A percentile compares a stretch with the other conserved stretches of the same genome.
Conservation (phyloP, 2,888 invertebrate genomes). For the Cantharis rufa region DNA sequence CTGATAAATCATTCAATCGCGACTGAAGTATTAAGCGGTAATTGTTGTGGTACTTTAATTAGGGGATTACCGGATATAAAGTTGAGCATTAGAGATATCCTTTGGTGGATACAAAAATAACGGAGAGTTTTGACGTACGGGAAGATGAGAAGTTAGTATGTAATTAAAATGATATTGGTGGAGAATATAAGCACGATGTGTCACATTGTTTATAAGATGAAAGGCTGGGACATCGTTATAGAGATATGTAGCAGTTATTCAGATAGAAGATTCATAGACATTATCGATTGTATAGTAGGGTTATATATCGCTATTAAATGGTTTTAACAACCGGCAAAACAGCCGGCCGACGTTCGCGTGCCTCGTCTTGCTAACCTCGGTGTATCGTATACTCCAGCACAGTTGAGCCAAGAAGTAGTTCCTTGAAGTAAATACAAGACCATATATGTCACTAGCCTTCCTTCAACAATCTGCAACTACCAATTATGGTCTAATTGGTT, state of each 20-base stretch:
- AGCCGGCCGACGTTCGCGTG: constrained; percentile 26
- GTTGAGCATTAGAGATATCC: neutral
- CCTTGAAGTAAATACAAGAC: constrained; percentile 57
- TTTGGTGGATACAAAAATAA: too few relatives aligned
- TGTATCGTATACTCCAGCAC: constrained; percentile 51
- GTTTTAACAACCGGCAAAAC: constrained; percentile 4
- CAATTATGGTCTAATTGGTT: constrained; percentile 59
- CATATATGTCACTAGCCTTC: constrained; percentile 56
- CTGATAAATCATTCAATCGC: too few relatives aligned
- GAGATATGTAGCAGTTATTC: constrained; percentile 40
- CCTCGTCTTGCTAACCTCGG: constrained; percentile 37
- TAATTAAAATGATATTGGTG: neutral
- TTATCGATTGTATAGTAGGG: constrained; percentile 42
- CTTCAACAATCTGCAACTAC: constrained; percentile 55
- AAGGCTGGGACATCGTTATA: constrained; percentile 20
- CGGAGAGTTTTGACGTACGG: too few relatives aligned
- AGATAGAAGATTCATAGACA: constrained; percentile 45
- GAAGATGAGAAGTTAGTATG: neutral
- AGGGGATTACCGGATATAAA: neutral
- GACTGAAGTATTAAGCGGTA: neutral
- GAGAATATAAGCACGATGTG: neutral
- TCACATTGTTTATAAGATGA: neutral
- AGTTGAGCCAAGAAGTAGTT: constrained; percentile 48
- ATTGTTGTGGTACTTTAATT: neutral
- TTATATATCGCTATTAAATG: constrained; percentile 37